phyloP scores from a whole-genome alignment of 2,113 vertebrate species.

The Passer domesticus region DNA sequence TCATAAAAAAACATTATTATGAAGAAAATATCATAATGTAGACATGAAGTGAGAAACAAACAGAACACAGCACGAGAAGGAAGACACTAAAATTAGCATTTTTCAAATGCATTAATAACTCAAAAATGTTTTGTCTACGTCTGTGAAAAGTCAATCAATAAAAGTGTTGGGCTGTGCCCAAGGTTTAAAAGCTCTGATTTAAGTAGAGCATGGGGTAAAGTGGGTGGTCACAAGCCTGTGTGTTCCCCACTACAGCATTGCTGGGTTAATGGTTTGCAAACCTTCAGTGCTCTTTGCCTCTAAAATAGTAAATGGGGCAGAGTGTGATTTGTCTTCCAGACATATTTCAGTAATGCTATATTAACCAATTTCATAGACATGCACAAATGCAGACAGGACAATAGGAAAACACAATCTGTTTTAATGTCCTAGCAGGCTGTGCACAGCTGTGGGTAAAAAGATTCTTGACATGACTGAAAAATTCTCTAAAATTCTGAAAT shows the following conservation, averaged over 20 bases:
- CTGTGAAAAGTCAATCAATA: background rate
- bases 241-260: fast-evolving
- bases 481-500: background rate
- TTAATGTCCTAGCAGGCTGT: background rate
- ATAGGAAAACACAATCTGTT: background rate
- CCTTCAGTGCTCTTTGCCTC: background rate
- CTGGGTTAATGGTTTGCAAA: background rate
- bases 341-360: background rate
- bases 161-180: background rate
- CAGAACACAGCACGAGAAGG: background rate
- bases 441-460: background rate
- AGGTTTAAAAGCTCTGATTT: background rate
- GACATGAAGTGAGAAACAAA: background rate
- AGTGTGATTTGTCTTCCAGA: background rate
- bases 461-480: background rate
- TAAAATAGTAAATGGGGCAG: background rate
- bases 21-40: background rate
- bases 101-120: background rate
- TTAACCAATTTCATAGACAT: background rate
- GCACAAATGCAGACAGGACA: background rate
- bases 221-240: background rate
- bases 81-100: background rate
- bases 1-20: background rate
- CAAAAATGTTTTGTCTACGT: background rate
- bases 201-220: background rate